These are phyloP conservation scores for Diarsia brunnea DNA, from an alignment of 2,888 invertebrate genomes.

Conservation along the genomic window DNA sequence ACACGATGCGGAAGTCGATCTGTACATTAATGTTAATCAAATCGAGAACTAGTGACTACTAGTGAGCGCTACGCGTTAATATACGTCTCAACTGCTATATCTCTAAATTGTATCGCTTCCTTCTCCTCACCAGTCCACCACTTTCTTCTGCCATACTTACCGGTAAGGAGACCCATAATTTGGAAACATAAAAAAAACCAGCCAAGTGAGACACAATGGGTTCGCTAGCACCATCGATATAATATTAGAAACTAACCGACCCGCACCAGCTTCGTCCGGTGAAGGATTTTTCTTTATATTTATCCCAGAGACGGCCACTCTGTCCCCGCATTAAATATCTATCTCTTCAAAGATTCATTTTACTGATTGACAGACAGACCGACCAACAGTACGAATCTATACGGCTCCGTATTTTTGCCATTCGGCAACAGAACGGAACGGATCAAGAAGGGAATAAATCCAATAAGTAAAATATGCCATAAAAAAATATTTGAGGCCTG, in stretches of 20 bases:
- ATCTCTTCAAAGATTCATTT: too few species aligned
- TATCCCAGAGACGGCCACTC: too few species aligned
- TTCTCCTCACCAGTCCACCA: not conserved
- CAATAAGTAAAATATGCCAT: not conserved
- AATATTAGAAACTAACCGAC: too few species aligned
- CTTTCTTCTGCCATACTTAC: not conserved
- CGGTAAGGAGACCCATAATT: not conserved
- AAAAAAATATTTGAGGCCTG: not conserved
- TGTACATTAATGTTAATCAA: constrained; percentile 62
- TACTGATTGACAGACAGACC: not conserved
- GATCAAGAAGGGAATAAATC: not conserved
- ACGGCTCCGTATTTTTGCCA: not conserved
- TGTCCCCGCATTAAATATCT: too few species aligned
- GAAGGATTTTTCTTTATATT: too few species aligned
- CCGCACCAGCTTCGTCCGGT: too few species aligned
- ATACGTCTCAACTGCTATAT: not conserved
- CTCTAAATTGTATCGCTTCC: not conserved
- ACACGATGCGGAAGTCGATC: constrained; percentile 89
- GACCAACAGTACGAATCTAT: not conserved
- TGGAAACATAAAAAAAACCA: not conserved
- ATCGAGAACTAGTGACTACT: too few species aligned
- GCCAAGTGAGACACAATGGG: not conserved
- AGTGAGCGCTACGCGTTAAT: not conserved
- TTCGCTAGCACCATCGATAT: too few species aligned
- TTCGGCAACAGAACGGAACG: not conserved